These are phyloP conservation scores for Physella acuta DNA, from an alignment of 1,140 invertebrate species.

Conservation along the genomic window DNA sequence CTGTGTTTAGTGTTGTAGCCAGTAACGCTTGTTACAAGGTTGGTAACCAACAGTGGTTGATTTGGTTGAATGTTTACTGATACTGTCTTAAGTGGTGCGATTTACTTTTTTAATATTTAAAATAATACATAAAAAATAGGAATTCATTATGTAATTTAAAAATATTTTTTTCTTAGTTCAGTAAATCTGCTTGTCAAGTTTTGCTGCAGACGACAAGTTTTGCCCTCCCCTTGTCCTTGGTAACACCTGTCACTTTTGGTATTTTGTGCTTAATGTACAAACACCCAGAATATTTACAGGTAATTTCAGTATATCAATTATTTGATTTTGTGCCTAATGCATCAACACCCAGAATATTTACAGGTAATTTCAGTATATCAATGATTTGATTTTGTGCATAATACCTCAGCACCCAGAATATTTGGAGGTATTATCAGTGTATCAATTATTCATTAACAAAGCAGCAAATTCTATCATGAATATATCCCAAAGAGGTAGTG, in stretches of 20 bases:
- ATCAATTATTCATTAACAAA: slow-evolving; percentile 85
- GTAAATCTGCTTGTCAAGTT: slow-evolving; percentile 78
- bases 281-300: neutral
- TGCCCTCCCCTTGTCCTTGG: slow-evolving; percentile 89
- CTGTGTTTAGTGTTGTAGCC: slow-evolving; percentile 31
- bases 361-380: slow-evolving; percentile 63
- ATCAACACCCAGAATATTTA: slow-evolving; percentile 3
- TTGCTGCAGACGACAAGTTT: slow-evolving; percentile 95
- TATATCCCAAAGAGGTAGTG: too few species aligned
- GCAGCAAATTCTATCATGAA: too few species aligned
- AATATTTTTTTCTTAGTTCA: slow-evolving; percentile 15
- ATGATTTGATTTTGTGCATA: slow-evolving; percentile 76
- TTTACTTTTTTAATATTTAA: too few species aligned
- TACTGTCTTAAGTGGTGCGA: too few species aligned
- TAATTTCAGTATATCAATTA: slow-evolving; percentile 72
- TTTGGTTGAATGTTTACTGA: too few species aligned
- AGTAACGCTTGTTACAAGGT: slow-evolving; percentile 45
- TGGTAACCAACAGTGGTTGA: too few species aligned
- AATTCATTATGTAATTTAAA: too few species aligned
- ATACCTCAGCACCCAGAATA: slow-evolving; percentile 24
- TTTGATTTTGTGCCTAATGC: slow-evolving; percentile 70
- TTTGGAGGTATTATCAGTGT: neutral
- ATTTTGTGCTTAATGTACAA: slow-evolving; percentile 65
- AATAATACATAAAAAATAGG: too few species aligned
- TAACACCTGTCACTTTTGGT: slow-evolving; percentile 85